Evolutionary conservation across 2,113 vertebrate genomes (phyloP), one percentile per base, ranked within the genome.

Genomic region (Sturnus vulgaris): DNA sequence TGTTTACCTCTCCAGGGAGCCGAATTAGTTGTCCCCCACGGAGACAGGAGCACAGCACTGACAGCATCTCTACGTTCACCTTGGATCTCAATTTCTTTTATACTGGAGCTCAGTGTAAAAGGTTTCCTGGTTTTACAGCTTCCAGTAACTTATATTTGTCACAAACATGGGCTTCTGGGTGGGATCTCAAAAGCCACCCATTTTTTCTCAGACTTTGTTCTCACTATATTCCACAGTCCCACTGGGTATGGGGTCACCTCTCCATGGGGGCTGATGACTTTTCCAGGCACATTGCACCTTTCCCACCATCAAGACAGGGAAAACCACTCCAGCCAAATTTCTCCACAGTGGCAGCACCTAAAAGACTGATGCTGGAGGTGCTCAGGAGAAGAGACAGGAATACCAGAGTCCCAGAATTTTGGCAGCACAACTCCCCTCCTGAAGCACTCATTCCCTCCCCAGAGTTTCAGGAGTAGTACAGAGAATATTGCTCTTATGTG

Each of bases 211-310:
- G 52, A 14, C 5, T 49, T 73, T 44, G 2, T 16, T 78, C 22
- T 78, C 49, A 9, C 40, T 24, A 15, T 69, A 64, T 57, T 55
- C 35, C 44, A 0, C 15, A 47, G 14, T 18, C 9, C 7, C 19
- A 15, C 17, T 2, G 5, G 21, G 11, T 33, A 28, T 1, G 1
- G 25, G 0, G 4, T 33, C 1, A 0, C 31, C 2, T 56, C 46
- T 71, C 40, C n/a, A 2, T 2, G 0, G 18, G 19, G 13, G 5
- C 21, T 17, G 14, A n/a, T 7, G 40, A 15, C 55, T 91, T 91
- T 66, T 40, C 63, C 24, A 37, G 37, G 37, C 8, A 37, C 37
- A 37, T 37, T 37, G 37, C 37, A 28, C 4, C 10, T 3, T 30
- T 75, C 39, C 35, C 9, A 59, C 19, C 21, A 39, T 16, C 27